Evolutionary conservation across 2,797 vertebrate species (phyloP).

Genomic region (Geotrypetes seraphini): DNA sequence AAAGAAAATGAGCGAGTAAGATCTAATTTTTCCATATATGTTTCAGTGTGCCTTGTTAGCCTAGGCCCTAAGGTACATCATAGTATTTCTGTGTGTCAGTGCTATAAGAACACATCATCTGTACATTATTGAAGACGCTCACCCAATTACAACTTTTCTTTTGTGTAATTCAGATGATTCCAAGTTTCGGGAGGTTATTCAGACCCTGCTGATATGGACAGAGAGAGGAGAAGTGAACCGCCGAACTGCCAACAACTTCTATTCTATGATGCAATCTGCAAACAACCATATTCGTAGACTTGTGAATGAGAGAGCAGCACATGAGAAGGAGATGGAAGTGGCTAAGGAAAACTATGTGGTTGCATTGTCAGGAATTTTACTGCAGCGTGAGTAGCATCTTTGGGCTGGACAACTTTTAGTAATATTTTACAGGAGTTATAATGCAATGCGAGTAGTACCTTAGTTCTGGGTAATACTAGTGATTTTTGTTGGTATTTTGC

Average conservation of each 20-base stretch:
- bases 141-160: not conserved
- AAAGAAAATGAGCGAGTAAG: no score
- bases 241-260: slow-evolving; percentile 91
- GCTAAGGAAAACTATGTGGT: slow-evolving; percentile 92
- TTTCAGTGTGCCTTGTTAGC: no score
- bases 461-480: no score
- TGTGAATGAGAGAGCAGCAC: slow-evolving; percentile 75
- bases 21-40: no score
- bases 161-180: slow-evolving; percentile 57
- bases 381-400: slow-evolving; percentile 91
- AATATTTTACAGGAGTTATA: slow-evolving; percentile 81
- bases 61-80: no score
- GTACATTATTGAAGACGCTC: no score
- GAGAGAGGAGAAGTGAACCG: slow-evolving; percentile 91
- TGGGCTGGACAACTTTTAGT: no score
- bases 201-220: slow-evolving; percentile 85
- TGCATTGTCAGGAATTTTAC: slow-evolving; percentile 79
- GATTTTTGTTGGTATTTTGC: no score
- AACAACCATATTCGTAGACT: slow-evolving; percentile 87
- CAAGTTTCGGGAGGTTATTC: slow-evolving; percentile 81
- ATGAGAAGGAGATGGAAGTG: slow-evolving; percentile 92
- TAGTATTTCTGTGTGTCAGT: no score
- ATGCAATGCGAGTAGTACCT: slow-evolving; percentile 89
- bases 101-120: no score
- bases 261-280: slow-evolving; percentile 94